Evolutionary conservation across 2,888 invertebrate species (phyloP), one percentile per base, ranked within the genome.

Genomic region (Drosophila hawaiiensis): DNA sequence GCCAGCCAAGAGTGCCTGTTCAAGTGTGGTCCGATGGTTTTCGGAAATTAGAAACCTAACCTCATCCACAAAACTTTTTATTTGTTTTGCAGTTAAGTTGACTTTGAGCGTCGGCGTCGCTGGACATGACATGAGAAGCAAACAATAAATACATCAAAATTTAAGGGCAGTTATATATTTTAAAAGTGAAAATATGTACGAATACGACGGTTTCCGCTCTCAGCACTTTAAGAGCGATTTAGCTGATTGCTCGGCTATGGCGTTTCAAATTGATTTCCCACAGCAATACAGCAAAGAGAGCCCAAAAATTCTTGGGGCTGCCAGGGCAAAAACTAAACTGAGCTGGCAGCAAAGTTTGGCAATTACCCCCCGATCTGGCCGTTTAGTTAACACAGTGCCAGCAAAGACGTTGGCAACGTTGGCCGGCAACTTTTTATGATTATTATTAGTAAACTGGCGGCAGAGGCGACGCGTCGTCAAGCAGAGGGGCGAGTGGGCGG

Each of bases 361-460:
- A 86, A 86, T 86, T 86, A 88, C 85, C 85, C 85, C 83, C 82
- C 69, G 71, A 39, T 68, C 80, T 70, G 83, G 79, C 81, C 78
- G 83, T 88, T 85, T 88, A 85, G 85, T 85, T 83, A 85, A 83
- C 88, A 77, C 85, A 78, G 76, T 76, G 78, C 68, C 76, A 65
- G 73, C 79, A 65, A 67, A 70, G 69, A 47, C 68, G 59, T 55
- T 68, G 64, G 61, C 66, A 70, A 68, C 68, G 67, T 29, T 80
- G 84, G 81, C 76, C 73, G 63, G 76, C 81, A 81, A 87, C 81
- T 83, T 83, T 88, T 85, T 86, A 85, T 88, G 85, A 88, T 89
- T 89, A 89, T 86, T 86, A 83, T 84, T 88, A 88, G 86, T 76
- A 82, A 90, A 80, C 79, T 70, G 74, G 70, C 74, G 63, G 68